A percentile compares a stretch with the other conserved stretches of the same genome.
These are phyloP conservation scores for Cacoxenus indagator DNA, from an alignment of 2,888 invertebrate species.

Conservation along the genomic window DNA sequence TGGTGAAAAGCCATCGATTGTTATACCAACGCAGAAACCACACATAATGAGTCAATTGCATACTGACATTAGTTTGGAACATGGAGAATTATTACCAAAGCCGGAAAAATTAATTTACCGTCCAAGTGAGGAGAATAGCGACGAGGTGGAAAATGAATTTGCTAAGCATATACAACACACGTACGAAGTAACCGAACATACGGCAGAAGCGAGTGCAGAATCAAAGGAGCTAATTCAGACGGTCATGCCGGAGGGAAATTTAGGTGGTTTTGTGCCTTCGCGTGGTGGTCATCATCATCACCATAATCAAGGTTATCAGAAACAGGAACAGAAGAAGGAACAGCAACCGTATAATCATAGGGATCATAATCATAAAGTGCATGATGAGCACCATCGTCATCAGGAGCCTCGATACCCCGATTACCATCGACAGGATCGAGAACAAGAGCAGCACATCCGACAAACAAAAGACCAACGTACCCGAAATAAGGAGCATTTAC, in stretches of 20 bases:
- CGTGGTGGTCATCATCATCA: neutral
- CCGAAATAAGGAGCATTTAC: conserved; percentile 25
- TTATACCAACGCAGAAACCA: conserved; percentile 48
- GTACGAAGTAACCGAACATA: conserved; percentile 67
- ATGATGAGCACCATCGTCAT: too few species aligned
- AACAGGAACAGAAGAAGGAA: too few species aligned
- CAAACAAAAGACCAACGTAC: conserved; percentile 24
- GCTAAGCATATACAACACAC: conserved; percentile 40
- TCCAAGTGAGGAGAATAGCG: conserved; percentile 30
- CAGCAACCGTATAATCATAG: neutral
- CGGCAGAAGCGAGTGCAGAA: conserved; percentile 60
- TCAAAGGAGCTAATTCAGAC: conserved; percentile 24
- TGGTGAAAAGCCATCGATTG: conserved; percentile 44
- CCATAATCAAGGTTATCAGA: neutral
- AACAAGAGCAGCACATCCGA: conserved; percentile 7
- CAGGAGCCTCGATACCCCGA: neutral
- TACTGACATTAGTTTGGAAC: conserved; percentile 50
- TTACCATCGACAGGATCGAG: neutral
- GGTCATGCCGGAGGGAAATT: conserved; percentile 37
- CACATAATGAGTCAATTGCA: conserved; percentile 58
- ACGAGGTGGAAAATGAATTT: conserved; percentile 47
- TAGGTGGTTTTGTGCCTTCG: conserved; percentile 50
- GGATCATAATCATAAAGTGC: neutral
- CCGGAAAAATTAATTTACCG: conserved; percentile 54
- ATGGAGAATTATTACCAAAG: conserved; percentile 54